phyloP scores from a whole-genome alignment of 1,140 invertebrate genomes.

The Rhagoletis pomonella region DNA sequence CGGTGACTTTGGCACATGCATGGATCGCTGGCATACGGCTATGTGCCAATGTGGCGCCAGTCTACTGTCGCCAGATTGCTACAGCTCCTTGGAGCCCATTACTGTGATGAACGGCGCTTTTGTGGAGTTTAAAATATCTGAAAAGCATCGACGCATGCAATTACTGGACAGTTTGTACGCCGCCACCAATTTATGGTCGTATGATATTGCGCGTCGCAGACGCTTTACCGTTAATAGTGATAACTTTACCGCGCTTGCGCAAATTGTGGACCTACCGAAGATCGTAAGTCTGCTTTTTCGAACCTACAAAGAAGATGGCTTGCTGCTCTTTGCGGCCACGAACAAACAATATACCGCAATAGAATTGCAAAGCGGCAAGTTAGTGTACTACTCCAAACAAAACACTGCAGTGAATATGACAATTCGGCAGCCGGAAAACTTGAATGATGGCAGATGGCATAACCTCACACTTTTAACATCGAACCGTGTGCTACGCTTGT shows the following conservation, averaged over 20 bases:
- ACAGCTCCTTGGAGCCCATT: constrained; percentile 84
- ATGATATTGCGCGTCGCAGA: constrained; percentile 56
- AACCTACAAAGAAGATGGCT: constrained; percentile 84
- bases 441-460: constrained; percentile 91
- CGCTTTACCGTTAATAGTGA: constrained; percentile 55
- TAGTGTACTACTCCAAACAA: constrained; percentile 85
- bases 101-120: constrained; percentile 85
- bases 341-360: constrained; percentile 91
- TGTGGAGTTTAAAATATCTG: constrained; percentile 87
- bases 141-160: constrained; percentile 90
- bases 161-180: constrained; percentile 85
- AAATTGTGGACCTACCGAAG: constrained; percentile 78
- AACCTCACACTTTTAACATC: constrained; percentile 84
- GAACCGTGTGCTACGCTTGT: constrained; percentile 81
- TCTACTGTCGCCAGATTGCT: constrained; percentile 86
- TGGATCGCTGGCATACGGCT: constrained; percentile 87
- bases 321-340: constrained; percentile 88
- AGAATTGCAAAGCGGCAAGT: constrained; percentile 82
- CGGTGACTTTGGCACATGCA: constrained; percentile 81
- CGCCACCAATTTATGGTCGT: constrained; percentile 81
- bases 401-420: constrained; percentile 89
- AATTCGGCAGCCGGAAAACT: constrained; percentile 75
- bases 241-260: constrained; percentile 64
- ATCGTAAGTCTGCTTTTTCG: constrained; percentile 87
- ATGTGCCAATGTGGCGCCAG: constrained; percentile 82